Evolutionary conservation across 2,113 vertebrate genomes (phyloP).

Genomic region (Uropsilus gracilis): DNA sequence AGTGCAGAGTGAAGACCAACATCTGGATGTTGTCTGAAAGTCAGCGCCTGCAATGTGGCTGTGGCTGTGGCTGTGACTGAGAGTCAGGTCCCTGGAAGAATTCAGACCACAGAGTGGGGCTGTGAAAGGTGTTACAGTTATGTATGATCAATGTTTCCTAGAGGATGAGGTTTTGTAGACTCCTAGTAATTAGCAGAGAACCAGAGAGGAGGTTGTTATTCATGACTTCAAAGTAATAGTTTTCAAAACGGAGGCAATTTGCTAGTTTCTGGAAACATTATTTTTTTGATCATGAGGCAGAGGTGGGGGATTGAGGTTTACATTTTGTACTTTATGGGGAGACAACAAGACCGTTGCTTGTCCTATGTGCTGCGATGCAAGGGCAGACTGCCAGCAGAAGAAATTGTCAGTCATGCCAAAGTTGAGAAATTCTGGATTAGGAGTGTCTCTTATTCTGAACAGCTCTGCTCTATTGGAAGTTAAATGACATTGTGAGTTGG

Average conservation of each 20-base stretch:
- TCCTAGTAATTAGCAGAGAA: not conserved
- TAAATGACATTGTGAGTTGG: not conserved
- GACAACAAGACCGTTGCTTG: not conserved
- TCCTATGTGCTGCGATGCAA: not conserved
- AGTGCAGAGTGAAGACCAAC: not conserved
- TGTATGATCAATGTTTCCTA: not conserved
- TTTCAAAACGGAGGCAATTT: not conserved
- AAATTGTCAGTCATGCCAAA: not conserved
- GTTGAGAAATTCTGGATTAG: not conserved
- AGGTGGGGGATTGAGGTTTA: rapidly evolving
- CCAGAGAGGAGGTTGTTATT: not conserved
- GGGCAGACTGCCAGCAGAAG: not conserved
- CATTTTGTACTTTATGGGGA: not conserved
- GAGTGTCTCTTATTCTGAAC: not conserved
- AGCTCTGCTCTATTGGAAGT: not conserved
- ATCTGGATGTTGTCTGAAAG: not conserved
- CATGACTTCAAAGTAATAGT: not conserved
- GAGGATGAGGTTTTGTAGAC: not conserved
- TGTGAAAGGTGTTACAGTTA: not conserved
- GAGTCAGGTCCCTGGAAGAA: not conserved
- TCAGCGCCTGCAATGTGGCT: rapidly evolving
- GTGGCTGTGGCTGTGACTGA: not conserved
- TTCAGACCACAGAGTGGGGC: not conserved
- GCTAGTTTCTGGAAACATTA: not conserved
- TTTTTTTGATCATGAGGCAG: not conserved